These are phyloP conservation scores for Drosophila arizonae DNA, from an alignment of 1,140 invertebrate genomes.

Conservation along the genomic window DNA sequence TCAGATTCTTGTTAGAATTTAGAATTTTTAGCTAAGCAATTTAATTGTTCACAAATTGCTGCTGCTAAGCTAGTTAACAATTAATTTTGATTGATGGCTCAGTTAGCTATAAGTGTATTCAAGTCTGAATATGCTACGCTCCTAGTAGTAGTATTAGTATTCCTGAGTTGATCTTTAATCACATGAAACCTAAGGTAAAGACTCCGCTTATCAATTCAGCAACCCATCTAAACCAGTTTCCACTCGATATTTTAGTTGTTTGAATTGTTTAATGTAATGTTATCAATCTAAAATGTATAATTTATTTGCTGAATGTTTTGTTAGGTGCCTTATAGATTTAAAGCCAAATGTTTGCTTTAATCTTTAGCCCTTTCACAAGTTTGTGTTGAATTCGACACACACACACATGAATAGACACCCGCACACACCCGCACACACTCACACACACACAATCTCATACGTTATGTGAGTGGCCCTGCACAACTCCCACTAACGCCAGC, in stretches of 20 bases:
- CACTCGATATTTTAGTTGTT: too few species aligned
- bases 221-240: too few species aligned
- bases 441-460: constrained; percentile 7
- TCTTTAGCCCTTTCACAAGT: constrained; percentile 72
- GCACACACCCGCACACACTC: constrained; percentile 8
- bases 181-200: neutral
- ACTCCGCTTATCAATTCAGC: too few species aligned
- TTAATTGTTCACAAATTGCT: too few species aligned
- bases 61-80: too few species aligned
- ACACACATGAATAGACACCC: neutral
- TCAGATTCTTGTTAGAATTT: too few species aligned
- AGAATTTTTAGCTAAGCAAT: too few species aligned
- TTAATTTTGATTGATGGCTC: too few species aligned
- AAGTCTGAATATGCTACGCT: too few species aligned
- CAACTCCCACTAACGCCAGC: constrained; percentile 38
- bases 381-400: constrained; percentile 34
- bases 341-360: constrained; percentile 67
- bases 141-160: too few species aligned
- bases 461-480: constrained; percentile 14
- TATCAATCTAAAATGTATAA: constrained; percentile 51
- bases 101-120: too few species aligned
- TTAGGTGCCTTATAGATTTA: constrained; percentile 53
- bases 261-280: constrained; percentile 37
- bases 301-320: constrained; percentile 21
- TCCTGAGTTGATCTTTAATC: neutral